These are phyloP conservation scores for Eulemur albifrons DNA, from an alignment of 2,797 vertebrate genomes.

Conservation along the genomic window DNA sequence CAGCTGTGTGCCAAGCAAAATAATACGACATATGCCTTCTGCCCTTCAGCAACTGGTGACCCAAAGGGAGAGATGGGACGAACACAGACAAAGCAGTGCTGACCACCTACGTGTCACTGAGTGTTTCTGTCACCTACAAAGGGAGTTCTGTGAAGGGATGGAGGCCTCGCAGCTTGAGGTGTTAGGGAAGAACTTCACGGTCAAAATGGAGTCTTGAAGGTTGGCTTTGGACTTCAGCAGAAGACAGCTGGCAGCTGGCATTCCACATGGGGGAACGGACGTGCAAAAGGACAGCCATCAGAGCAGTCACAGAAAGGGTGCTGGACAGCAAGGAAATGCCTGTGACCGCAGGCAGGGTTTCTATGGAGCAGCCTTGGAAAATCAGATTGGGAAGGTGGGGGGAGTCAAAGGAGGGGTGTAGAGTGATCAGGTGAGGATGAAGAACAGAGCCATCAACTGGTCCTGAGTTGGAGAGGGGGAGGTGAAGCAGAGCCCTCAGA, in stretches of 20 bases:
- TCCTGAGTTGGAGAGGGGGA: background rate
- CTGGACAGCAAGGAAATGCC: no score
- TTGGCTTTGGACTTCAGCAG: background rate
- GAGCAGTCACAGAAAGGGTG: background rate
- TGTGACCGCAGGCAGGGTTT: background rate
- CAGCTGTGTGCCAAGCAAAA: background rate
- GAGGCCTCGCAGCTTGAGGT: background rate
- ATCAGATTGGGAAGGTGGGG: background rate
- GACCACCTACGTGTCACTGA: background rate
- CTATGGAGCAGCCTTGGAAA: background rate
- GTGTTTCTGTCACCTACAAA: background rate
- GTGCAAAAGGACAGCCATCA: background rate
- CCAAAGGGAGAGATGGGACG: background rate
- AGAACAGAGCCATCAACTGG: background rate
- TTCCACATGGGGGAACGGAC: rapidly evolving
- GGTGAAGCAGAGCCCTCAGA: background rate
- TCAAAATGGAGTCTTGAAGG: background rate
- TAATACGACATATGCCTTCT: background rate
- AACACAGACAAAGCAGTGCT: background rate
- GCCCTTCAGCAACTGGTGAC: background rate
- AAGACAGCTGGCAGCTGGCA: background rate
- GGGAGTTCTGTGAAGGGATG: background rate
- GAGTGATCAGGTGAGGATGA: background rate
- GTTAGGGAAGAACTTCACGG: background rate
- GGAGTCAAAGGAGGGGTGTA: background rate